Evolutionary conservation across 2,888 invertebrate genomes (phyloP).

Genomic region (Lithophane semibrunnea): DNA sequence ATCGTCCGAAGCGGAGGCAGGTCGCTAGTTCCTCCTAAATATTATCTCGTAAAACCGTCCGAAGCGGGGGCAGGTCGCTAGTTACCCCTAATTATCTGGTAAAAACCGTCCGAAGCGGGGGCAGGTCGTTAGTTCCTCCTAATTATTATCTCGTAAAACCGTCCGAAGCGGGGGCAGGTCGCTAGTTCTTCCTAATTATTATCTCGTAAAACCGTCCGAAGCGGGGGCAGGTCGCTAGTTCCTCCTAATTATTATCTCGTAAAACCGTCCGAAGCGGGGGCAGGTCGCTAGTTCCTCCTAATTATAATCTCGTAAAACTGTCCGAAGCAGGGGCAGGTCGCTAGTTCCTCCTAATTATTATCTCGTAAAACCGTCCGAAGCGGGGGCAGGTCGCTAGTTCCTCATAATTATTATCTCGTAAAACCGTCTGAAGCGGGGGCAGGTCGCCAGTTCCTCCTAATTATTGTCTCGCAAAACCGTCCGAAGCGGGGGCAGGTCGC

Average conservation of each 20-base stretch:
- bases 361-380: background rate
- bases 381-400: background rate
- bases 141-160: background rate
- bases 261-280: background rate
- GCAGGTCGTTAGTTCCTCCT: background rate
- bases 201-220: background rate
- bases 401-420: conserved; percentile 14
- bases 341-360: conserved; percentile 16
- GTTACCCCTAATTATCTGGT: conserved; percentile 5
- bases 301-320: background rate
- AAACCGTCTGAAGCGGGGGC: background rate
- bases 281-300: conserved; percentile 4
- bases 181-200: conserved; percentile 14
- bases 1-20: background rate
- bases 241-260: conserved; percentile 14
- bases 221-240: background rate
- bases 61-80: background rate
- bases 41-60: background rate
- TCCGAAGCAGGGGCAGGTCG: background rate
- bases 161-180: background rate
- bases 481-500: background rate
- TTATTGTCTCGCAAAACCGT: background rate
- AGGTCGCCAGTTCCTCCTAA: conserved; percentile 8
- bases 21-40: conserved; percentile 12
- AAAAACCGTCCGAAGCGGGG: background rate